These are phyloP conservation scores for Myodes glareolus DNA, from an alignment of 2,113 vertebrate genomes.

Conservation along the genomic window DNA sequence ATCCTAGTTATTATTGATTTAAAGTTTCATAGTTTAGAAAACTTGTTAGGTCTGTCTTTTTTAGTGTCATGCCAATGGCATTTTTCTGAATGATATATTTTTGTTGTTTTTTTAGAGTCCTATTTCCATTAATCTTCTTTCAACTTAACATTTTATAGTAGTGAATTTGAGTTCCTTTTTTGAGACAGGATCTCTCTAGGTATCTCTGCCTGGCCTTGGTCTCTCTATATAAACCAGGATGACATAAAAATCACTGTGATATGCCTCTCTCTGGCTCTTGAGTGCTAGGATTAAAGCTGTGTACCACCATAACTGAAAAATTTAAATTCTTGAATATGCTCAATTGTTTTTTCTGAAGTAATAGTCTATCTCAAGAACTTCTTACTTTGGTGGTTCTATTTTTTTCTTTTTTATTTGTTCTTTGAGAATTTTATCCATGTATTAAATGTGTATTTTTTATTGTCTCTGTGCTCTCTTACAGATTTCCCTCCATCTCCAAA, in stretches of 20 bases:
- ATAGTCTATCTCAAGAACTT: not conserved
- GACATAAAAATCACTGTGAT: not conserved
- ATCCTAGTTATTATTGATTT: not conserved
- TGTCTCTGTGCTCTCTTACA: not conserved
- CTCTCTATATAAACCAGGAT: not conserved
- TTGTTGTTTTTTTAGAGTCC: not conserved
- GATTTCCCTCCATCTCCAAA: not conserved
- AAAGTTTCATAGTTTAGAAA: not conserved
- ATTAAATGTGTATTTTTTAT: not conserved
- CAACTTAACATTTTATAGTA: not conserved
- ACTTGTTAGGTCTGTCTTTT: not conserved
- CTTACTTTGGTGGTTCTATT: not conserved
- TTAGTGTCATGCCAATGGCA: not conserved
- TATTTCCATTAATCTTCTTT: not conserved
- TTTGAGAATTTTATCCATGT: not conserved
- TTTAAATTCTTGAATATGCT: not conserved
- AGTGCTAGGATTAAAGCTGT: not conserved
- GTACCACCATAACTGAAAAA: not conserved
- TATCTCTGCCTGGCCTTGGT: not conserved
- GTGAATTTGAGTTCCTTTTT: not conserved
- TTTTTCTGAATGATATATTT: not conserved
- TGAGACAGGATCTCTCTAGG: not conserved
- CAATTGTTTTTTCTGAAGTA: not conserved
- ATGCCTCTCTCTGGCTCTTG: not conserved
- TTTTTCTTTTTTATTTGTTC: not conserved